Conservation (phyloP, 2,888 invertebrate genomes). For the Ormyrus rosae region DNA sequence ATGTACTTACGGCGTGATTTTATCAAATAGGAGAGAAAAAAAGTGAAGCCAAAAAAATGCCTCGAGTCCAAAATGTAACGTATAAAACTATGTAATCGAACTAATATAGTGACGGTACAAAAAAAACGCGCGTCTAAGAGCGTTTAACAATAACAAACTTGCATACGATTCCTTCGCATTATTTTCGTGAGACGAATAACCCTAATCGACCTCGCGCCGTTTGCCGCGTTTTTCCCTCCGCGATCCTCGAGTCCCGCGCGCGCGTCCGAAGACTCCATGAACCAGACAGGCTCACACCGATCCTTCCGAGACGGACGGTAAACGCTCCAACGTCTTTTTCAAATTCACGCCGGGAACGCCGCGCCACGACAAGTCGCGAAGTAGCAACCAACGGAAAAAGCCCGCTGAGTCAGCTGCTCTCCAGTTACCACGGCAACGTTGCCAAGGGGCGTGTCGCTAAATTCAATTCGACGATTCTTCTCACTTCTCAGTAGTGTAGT, state of each 20-base stretch:
- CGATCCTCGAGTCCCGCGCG: conserved; percentile 16
- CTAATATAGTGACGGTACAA: neutral
- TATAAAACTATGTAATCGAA: conserved; percentile 2
- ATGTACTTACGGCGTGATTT: conserved; percentile 1
- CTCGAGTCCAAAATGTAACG: conserved; percentile 8
- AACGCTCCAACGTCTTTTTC: conserved; percentile 48
- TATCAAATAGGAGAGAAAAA: neutral
- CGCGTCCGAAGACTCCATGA: conserved; percentile 16
- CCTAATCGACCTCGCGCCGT: neutral
- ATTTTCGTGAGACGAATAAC: neutral
- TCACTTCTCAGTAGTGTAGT: too few species aligned
- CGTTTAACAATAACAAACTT: conserved; percentile 1
- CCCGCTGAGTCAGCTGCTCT: neutral
- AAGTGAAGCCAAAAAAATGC: neutral
- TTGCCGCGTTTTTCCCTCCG: conserved; percentile 33
- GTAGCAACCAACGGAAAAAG: neutral
- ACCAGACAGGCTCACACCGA: neutral
- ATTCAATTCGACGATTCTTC: neutral
- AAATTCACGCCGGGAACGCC: conserved; percentile 35
- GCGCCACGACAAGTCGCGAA: neutral
- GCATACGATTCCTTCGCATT: neutral
- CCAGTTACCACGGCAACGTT: conserved; percentile 18
- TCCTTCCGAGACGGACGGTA: neutral
- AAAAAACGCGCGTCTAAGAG: neutral
- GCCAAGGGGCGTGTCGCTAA: neutral